phyloP scores from a whole-genome alignment of 2,797 vertebrate species.

The Chelonia mydas region DNA sequence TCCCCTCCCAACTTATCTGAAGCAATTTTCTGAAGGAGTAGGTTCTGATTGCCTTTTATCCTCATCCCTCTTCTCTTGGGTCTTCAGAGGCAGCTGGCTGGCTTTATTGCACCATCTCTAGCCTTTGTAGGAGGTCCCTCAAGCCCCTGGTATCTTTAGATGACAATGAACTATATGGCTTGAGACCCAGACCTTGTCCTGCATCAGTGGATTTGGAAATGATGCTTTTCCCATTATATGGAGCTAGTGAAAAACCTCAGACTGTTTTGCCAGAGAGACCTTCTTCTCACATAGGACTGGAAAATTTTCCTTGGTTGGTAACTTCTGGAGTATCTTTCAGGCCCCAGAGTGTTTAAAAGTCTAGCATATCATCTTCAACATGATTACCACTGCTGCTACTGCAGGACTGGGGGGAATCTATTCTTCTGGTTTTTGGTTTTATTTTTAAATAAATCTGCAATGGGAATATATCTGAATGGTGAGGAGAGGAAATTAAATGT shows the following conservation, averaged over 20 bases:
- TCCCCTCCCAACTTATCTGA: neutral
- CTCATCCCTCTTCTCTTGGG: neutral
- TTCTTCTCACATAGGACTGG: neutral
- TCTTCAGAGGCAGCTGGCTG: neutral
- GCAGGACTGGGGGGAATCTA: too few species aligned
- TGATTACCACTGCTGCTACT: too few species aligned
- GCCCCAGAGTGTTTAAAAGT: neutral
- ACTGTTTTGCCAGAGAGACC: neutral
- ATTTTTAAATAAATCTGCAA: too few species aligned
- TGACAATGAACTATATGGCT: neutral
- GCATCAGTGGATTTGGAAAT: neutral
- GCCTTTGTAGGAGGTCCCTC: neutral
- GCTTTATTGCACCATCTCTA: neutral
- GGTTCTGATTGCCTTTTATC: neutral
- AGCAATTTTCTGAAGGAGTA: neutral
- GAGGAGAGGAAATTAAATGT: too few species aligned
- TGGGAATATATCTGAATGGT: too few species aligned
- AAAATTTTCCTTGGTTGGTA: neutral
- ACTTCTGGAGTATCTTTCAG: neutral
- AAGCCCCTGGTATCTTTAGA: neutral
- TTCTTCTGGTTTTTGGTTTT: too few species aligned
- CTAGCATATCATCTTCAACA: neutral
- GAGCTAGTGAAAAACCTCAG: neutral
- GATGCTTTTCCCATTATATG: neutral
- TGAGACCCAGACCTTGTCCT: neutral